Percentiles rank a stretch among this genome's conserved stretches.
phyloP scores from a whole-genome alignment of 2,888 invertebrate species.

The Eustalomyia histrio region DNA sequence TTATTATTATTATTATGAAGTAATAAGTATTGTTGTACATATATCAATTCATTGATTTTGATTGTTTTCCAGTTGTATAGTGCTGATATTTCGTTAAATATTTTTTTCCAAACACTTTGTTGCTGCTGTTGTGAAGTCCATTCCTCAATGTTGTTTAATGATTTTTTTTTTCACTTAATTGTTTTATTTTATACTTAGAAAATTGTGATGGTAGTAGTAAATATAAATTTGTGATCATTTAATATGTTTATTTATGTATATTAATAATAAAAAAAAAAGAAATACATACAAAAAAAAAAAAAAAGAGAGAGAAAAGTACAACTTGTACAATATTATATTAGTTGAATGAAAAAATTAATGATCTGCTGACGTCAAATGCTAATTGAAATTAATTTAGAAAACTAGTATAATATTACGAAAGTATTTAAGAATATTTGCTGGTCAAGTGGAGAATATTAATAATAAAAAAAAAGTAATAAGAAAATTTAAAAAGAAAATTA shows the following conservation, averaged over 20 bases:
- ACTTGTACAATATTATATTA: constrained; percentile 22
- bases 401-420: constrained; percentile 52
- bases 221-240: constrained; percentile 58
- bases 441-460: constrained; percentile 6
- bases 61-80: constrained; percentile 62
- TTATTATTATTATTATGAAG: constrained; percentile 56
- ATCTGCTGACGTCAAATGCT: constrained; percentile 65
- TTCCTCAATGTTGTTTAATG: constrained; percentile 32
- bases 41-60: constrained; percentile 64
- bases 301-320: constrained; percentile 24
- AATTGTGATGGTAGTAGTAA: background rate
- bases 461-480: constrained; percentile 11
- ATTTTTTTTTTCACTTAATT: background rate
- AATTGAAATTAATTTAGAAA: constrained; percentile 65
- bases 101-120: constrained; percentile 38
- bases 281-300: constrained; percentile 14
- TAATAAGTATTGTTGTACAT: constrained; percentile 38
- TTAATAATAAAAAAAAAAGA: constrained; percentile 50
- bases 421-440: constrained; percentile 33
- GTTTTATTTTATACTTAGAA: constrained; percentile 36
- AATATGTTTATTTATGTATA: constrained; percentile 65
- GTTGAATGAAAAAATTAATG: constrained; percentile 54
- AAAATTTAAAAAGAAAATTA: background rate
- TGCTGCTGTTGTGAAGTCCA: constrained; percentile 16
- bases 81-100: constrained; percentile 53